Percentiles rank a stretch among this genome's conserved stretches.
phyloP scores from a whole-genome alignment of 2,888 invertebrate species.

The Antheraea yamamai region DNA sequence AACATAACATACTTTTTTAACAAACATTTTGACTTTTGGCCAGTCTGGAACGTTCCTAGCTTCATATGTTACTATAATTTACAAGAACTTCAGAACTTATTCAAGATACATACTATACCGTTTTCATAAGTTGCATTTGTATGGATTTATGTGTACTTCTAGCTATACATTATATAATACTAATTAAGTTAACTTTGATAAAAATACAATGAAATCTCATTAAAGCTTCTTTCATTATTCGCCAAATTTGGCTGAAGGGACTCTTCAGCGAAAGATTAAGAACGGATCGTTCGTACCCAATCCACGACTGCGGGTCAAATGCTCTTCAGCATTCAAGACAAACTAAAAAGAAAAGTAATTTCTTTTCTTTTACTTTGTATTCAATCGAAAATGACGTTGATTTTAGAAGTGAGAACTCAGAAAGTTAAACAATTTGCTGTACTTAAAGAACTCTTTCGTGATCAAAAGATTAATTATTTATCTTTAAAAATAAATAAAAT shows the following conservation, averaged over 20 bases:
- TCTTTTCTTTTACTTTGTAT: slow-evolving; percentile 4
- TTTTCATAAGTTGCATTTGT: not conserved
- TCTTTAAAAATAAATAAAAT: too few relatives aligned
- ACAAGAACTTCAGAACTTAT: not conserved
- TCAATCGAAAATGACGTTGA: not conserved
- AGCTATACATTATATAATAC: not conserved
- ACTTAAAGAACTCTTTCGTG: not conserved
- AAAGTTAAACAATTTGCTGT: not conserved
- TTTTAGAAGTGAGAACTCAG: not conserved
- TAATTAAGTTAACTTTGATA: not conserved
- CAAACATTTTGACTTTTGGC: too few relatives aligned
- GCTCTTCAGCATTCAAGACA: slow-evolving; percentile 14
- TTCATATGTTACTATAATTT: not conserved
- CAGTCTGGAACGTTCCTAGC: not conserved
- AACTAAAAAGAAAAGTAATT: slow-evolving; percentile 19
- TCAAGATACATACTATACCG: not conserved
- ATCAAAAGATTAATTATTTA: not conserved
- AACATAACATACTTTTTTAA: too few relatives aligned
- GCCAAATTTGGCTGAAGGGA: not conserved
- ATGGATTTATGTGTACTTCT: not conserved
- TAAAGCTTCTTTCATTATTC: not conserved
- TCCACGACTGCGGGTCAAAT: slow-evolving; percentile 2
- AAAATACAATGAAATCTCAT: slow-evolving; percentile 6
- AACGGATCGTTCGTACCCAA: not conserved
- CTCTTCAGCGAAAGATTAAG: slow-evolving; percentile 12